Percentiles rank a stretch among this genome's conserved stretches.
phyloP scores from a whole-genome alignment of 2,888 invertebrate genomes.

The Stenotaenia linearis region DNA sequence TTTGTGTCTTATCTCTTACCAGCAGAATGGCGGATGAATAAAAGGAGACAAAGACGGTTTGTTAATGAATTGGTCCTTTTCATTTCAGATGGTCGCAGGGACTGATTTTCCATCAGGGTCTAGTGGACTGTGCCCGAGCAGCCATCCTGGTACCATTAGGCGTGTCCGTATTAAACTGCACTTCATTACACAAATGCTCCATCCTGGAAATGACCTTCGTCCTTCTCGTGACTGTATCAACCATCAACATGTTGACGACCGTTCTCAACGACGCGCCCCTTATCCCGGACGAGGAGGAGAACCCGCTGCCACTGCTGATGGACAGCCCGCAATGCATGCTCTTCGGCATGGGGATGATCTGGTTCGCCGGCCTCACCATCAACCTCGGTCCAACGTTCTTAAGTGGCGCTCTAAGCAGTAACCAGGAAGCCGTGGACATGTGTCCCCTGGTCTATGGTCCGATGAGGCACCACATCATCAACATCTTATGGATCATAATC shows the following conservation, averaged over 20 bases:
- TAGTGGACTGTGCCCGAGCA: slow-evolving; percentile 75
- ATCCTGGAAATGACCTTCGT: slow-evolving; percentile 82
- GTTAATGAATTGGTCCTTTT: too few species aligned
- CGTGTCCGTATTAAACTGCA: slow-evolving; percentile 71
- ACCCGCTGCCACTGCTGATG: slow-evolving; percentile 60
- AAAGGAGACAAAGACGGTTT: neutral
- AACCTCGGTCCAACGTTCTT: slow-evolving; percentile 83
- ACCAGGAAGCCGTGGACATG: slow-evolving; percentile 62
- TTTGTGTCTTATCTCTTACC: neutral
- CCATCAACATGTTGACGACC: slow-evolving; percentile 80
- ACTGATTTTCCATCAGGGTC: slow-evolving; percentile 73
- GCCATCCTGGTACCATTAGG: slow-evolving; percentile 73
- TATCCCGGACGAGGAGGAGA: slow-evolving; percentile 56
- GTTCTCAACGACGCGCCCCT: slow-evolving; percentile 80
- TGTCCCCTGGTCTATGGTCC: slow-evolving; percentile 82
- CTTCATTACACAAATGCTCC: slow-evolving; percentile 78
- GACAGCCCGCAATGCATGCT: slow-evolving; percentile 83
- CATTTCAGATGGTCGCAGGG: slow-evolving; percentile 75
- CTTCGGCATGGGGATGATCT: slow-evolving; percentile 87
- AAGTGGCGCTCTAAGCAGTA: slow-evolving; percentile 74
- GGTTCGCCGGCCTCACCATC: slow-evolving; percentile 86
- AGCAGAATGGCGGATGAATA: neutral
- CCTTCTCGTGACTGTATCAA: slow-evolving; percentile 78
- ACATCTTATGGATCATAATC: slow-evolving; percentile 82
- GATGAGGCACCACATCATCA: slow-evolving; percentile 81